Conservation (phyloP, 2,797 vertebrate genomes). For the Gila robusta region DNA sequence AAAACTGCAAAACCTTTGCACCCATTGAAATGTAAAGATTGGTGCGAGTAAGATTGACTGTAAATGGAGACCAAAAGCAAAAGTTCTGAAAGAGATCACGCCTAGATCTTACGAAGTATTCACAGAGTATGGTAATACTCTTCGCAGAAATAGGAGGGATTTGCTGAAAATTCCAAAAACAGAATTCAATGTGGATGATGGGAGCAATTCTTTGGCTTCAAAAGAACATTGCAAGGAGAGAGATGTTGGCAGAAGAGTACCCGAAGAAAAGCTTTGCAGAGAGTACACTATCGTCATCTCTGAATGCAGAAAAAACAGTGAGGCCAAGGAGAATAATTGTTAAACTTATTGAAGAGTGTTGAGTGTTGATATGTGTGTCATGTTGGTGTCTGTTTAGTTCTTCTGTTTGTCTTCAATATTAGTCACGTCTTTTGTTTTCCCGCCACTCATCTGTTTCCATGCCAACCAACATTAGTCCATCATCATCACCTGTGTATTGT, state of each 20-base stretch:
- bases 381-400: too few species aligned
- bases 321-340: background rate
- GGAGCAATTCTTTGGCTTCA: background rate
- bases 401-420: too few species aligned
- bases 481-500: too few species aligned
- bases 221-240: background rate
- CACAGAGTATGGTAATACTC: background rate
- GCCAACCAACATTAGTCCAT: too few species aligned
- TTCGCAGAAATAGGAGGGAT: background rate
- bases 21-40: background rate
- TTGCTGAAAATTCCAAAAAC: background rate
- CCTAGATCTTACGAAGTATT: background rate
- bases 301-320: background rate
- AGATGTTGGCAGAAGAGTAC: background rate
- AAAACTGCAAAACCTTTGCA: background rate
- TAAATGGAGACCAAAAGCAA: background rate
- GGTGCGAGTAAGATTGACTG: background rate
- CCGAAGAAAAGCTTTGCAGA: background rate
- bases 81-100: background rate
- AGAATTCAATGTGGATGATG: background rate
- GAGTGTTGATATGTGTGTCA: too few species aligned
- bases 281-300: background rate
- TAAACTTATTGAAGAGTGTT: background rate
- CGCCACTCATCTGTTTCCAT: too few species aligned
- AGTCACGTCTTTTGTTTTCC: too few species aligned